These are phyloP conservation scores for Chrysolina haemoptera DNA, from an alignment of 2,888 invertebrate genomes.

Conservation along the genomic window DNA sequence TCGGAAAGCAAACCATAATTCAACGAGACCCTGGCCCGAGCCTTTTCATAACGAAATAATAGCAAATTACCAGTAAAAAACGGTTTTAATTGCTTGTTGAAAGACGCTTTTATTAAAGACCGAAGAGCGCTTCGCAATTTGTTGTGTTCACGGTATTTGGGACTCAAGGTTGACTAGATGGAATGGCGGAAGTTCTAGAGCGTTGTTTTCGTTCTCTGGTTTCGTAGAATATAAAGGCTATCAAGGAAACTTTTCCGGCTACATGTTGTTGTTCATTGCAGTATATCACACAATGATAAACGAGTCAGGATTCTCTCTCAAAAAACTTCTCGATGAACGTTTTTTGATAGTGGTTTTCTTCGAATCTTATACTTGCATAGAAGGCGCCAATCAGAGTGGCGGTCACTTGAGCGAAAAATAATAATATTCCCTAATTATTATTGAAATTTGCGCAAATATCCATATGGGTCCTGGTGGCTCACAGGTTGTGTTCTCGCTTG, in stretches of 20 bases:
- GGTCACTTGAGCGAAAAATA: too few species aligned
- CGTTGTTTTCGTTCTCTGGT: slow-evolving; percentile 7
- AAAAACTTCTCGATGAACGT: background rate
- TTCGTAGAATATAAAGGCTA: background rate
- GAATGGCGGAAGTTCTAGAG: slow-evolving; percentile 11
- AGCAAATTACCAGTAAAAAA: slow-evolving; percentile 4
- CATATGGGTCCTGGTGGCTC: too few species aligned
- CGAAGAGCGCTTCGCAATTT: slow-evolving; percentile 20
- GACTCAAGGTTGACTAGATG: slow-evolving; percentile 4
- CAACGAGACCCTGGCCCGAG: background rate
- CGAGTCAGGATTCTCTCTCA: background rate
- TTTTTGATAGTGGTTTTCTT: background rate
- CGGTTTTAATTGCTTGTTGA: slow-evolving; percentile 22
- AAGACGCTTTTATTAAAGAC: slow-evolving; percentile 7
- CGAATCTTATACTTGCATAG: background rate
- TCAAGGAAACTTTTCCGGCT: background rate
- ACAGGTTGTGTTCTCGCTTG: too few species aligned
- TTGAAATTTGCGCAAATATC: too few species aligned
- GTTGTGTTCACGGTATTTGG: slow-evolving; percentile 5
- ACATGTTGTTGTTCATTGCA: background rate
- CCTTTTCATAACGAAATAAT: slow-evolving; percentile 15
- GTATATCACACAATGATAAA: background rate
- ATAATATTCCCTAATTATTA: too few species aligned
- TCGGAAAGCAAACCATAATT: slow-evolving; percentile 9
- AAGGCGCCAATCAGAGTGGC: background rate